phyloP scores from a whole-genome alignment of 2,888 invertebrate species.

The Bhutanitis thaidina region DNA sequence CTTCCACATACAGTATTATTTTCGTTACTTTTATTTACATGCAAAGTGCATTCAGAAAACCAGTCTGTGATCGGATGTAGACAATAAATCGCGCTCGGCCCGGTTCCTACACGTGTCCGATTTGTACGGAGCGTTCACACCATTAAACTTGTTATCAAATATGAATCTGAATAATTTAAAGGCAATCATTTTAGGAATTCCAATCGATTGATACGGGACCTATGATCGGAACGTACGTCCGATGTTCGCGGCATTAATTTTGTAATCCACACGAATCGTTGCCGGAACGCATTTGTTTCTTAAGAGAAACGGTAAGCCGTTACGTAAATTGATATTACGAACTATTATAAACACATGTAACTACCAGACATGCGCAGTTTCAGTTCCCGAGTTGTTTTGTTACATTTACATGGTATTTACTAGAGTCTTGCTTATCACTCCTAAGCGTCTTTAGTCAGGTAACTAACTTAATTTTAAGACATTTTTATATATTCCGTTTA shows the following conservation, averaged over 20 bases:
- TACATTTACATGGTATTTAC: too few species aligned
- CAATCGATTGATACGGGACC: slow-evolving; percentile 1
- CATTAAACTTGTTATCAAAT: slow-evolving; percentile 43
- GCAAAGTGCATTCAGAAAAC: slow-evolving; percentile 44
- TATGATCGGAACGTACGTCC: neutral
- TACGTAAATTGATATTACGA: too few species aligned
- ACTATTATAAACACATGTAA: too few species aligned
- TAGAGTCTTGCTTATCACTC: too few species aligned
- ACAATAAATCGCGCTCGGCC: slow-evolving; percentile 42
- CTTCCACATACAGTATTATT: neutral
- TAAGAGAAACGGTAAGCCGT: too few species aligned
- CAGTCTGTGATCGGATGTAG: slow-evolving; percentile 46
- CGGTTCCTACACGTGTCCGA: slow-evolving; percentile 40
- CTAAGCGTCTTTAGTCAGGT: too few species aligned
- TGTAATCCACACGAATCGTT: too few species aligned
- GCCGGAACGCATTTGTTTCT: too few species aligned
- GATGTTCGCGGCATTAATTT: neutral
- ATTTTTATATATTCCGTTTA: too few species aligned
- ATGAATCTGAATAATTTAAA: slow-evolving; percentile 21
- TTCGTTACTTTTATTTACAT: slow-evolving; percentile 26
- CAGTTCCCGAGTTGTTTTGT: too few species aligned
- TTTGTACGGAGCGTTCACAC: slow-evolving; percentile 56
- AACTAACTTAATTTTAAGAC: too few species aligned
- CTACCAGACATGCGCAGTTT: too few species aligned
- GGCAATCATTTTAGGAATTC: slow-evolving; percentile 15